These are phyloP conservation scores for Drepanosiphum platanoidis DNA, from an alignment of 2,888 invertebrate species.

Conservation along the genomic window DNA sequence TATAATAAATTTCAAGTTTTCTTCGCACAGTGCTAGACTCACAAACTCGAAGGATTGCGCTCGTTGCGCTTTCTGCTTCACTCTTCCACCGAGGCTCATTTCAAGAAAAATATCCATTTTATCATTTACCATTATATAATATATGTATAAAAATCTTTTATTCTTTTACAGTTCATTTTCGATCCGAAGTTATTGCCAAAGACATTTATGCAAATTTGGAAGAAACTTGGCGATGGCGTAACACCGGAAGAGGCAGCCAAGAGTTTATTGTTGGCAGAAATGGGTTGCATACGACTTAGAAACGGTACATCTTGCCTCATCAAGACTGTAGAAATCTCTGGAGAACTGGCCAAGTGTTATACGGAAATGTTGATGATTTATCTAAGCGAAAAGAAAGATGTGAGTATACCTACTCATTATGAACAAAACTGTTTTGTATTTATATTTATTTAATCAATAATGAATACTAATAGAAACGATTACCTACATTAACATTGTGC, in stretches of 20 bases:
- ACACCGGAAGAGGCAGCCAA: conserved; percentile 18
- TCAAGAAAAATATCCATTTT: too few relatives aligned
- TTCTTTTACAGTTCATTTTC: conserved; percentile 20
- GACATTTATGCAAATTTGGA: conserved; percentile 18
- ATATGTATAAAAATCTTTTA: too few relatives aligned
- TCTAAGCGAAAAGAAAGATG: not conserved
- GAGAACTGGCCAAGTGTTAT: conserved; percentile 19
- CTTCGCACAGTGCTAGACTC: too few relatives aligned
- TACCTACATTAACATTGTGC: too few relatives aligned
- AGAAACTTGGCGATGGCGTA: conserved; percentile 25
- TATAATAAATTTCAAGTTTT: too few relatives aligned
- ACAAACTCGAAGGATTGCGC: too few relatives aligned
- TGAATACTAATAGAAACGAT: too few relatives aligned
- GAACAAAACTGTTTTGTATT: too few relatives aligned
- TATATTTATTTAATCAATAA: too few relatives aligned
- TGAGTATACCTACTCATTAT: conserved; percentile 1
- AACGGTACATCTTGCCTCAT: not conserved
- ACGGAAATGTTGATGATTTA: conserved; percentile 31
- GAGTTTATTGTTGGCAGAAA: conserved; percentile 43
- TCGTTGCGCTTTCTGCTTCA: too few relatives aligned
- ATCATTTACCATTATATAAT: too few relatives aligned
- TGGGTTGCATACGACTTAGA: conserved; percentile 13
- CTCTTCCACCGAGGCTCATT: too few relatives aligned
- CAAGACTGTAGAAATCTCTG: conserved; percentile 4
- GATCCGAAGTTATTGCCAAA: conserved; percentile 28